Evolutionary conservation across 2,797 vertebrate species (phyloP).

Genomic region (Lateolabrax maculatus): DNA sequence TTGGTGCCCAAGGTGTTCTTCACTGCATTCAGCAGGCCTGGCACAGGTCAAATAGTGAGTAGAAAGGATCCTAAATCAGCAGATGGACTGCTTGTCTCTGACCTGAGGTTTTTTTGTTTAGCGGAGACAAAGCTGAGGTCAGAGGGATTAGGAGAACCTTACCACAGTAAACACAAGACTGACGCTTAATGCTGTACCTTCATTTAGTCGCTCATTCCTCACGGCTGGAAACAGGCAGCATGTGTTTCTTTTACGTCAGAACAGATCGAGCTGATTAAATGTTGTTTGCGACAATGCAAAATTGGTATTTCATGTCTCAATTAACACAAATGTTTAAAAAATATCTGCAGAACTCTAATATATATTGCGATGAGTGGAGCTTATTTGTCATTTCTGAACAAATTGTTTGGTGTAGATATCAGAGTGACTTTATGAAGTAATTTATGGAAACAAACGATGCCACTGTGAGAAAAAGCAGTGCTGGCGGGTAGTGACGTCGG

Average conservation of each 20-base stretch:
- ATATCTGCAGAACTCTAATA: not conserved
- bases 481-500: conserved; percentile 55
- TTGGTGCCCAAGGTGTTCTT: conserved; percentile 74
- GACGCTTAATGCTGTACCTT: not conserved
- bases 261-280: conserved; percentile 22
- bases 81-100: conserved; percentile 36
- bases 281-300: not conserved
- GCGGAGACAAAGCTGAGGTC: conserved; percentile 27
- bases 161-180: conserved; percentile 33
- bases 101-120: conserved; percentile 41
- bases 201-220: conserved; percentile 42
- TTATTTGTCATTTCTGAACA: conserved; percentile 3
- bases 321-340: not conserved
- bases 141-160: conserved; percentile 5
- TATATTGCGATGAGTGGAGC: not conserved
- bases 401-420: not conserved
- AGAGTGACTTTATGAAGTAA: not conserved
- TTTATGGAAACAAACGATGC: conserved; percentile 20
- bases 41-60: conserved; percentile 42
- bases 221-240: conserved; percentile 50
- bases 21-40: conserved; percentile 39
- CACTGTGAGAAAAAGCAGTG: conserved; percentile 33
- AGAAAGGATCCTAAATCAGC: conserved; percentile 25
- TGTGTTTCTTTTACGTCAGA: conserved; percentile 44
- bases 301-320: conserved; percentile 2